Evolutionary conservation across 2,888 invertebrate genomes (phyloP).

Genomic region (Ichneumoninae sp.): DNA sequence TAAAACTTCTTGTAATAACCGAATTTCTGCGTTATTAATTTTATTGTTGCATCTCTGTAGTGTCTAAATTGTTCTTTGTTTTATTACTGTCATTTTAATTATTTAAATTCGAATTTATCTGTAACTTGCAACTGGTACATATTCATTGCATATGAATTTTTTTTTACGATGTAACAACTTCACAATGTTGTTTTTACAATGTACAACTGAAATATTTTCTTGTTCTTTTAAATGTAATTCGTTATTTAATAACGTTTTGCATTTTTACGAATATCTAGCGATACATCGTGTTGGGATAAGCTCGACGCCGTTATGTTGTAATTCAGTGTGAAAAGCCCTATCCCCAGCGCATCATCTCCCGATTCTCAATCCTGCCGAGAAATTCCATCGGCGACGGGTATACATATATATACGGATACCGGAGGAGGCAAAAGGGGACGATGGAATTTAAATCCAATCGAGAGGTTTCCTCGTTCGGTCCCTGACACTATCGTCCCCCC

Average conservation of each 20-base stretch:
- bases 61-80: too few species aligned
- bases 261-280: neutral
- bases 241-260: neutral
- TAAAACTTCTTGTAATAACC: too few species aligned
- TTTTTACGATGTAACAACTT: too few species aligned
- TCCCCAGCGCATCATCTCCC: slow-evolving; percentile 32
- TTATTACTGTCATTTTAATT: too few species aligned
- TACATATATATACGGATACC: slow-evolving; percentile 5
- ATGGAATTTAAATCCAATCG: slow-evolving; percentile 74
- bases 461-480: slow-evolving; percentile 60
- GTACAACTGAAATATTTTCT: too few species aligned
- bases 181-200: too few species aligned
- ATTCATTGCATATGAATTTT: too few species aligned
- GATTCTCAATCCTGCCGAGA: slow-evolving; percentile 38
- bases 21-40: too few species aligned
- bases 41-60: too few species aligned
- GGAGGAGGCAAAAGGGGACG: slow-evolving; percentile 32
- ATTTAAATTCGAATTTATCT: too few species aligned
- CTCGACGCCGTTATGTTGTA: slow-evolving; percentile 53
- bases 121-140: too few species aligned
- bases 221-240: neutral
- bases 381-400: slow-evolving; percentile 23
- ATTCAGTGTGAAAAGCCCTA: slow-evolving; percentile 58
- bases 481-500: neutral
- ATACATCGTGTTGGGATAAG: neutral